phyloP scores from a whole-genome alignment of 2,797 vertebrate species.

The Liasis olivaceus region DNA sequence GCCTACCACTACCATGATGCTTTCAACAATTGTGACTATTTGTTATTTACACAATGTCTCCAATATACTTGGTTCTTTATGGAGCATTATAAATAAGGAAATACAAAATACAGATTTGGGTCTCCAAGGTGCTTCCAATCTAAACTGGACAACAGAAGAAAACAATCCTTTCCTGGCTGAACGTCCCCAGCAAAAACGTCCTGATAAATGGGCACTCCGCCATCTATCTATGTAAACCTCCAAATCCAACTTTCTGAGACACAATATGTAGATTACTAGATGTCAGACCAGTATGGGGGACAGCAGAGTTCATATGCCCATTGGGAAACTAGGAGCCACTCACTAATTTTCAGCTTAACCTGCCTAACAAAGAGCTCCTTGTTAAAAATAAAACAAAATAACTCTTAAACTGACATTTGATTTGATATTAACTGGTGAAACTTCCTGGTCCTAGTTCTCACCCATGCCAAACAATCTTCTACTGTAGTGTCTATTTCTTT shows the following conservation, averaged over 20 bases:
- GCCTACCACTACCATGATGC: not conserved
- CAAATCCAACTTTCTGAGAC: not conserved
- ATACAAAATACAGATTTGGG: not conserved
- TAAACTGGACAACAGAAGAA: not conserved
- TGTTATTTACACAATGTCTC: not conserved
- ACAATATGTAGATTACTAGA: not conserved
- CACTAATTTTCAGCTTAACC: not conserved
- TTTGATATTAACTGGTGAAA: not conserved
- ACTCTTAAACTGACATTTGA: not conserved
- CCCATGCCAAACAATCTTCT: not conserved
- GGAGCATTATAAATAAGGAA: not conserved
- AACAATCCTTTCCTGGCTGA: not conserved
- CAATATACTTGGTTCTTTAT: not conserved
- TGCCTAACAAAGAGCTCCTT: not conserved
- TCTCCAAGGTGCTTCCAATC: not conserved
- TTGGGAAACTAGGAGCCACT: not conserved
- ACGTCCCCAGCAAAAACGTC: not conserved
- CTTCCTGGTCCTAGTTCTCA: not conserved
- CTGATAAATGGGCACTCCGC: not conserved
- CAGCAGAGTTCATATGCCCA: not conserved
- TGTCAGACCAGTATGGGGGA: not conserved
- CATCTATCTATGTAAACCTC: not conserved
- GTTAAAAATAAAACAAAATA: not conserved
- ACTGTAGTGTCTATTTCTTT: not conserved
- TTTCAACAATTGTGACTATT: not conserved